Evolutionary conservation across 2,113 vertebrate species (phyloP).

Genomic region (Acrocephalus kingi): DNA sequence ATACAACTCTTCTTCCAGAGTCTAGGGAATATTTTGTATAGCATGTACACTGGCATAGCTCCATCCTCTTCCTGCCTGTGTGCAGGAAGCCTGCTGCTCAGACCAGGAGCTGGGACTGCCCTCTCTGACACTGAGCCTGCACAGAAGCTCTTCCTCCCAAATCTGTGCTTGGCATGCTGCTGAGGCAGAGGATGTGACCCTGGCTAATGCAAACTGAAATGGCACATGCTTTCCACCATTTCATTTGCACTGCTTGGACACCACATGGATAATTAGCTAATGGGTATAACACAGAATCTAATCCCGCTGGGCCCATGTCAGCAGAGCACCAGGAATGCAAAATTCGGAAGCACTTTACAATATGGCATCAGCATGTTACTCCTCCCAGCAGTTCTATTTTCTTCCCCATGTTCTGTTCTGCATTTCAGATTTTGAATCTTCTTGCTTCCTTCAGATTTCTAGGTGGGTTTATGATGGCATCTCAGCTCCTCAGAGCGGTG

Average conservation of each 20-base stretch:
- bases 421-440: neutral
- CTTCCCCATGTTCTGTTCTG: neutral
- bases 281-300: neutral
- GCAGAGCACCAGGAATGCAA: neutral
- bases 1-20: neutral
- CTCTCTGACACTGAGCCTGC: neutral
- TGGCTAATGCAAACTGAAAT: neutral
- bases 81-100: neutral
- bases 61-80: neutral
- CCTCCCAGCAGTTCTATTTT: neutral
- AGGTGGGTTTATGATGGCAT: neutral
- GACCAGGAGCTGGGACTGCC: neutral
- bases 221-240: rapidly evolving
- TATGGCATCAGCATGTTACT: neutral
- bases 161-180: rapidly evolving
- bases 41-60: neutral
- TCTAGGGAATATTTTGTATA: neutral
- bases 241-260: neutral
- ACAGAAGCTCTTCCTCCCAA: neutral
- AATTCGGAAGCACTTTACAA: neutral
- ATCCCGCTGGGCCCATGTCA: neutral
- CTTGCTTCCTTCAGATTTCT: neutral
- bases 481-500: neutral
- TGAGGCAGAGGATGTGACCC: neutral
- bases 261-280: rapidly evolving